These are phyloP conservation scores for Rhagologus leucostigma DNA, from an alignment of 2,113 vertebrate genomes.

Conservation along the genomic window DNA sequence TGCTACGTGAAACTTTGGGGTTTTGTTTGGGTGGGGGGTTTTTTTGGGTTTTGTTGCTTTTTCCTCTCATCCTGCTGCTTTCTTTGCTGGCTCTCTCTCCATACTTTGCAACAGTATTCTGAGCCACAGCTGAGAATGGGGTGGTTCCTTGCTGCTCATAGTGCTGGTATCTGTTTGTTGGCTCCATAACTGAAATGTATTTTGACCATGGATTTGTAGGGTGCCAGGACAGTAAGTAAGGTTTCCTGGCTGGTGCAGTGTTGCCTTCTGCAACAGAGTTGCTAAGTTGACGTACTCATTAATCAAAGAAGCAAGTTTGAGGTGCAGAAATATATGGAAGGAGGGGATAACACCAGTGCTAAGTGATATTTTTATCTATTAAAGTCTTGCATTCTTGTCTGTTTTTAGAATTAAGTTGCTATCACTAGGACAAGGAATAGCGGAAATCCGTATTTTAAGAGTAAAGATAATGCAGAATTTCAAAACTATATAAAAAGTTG, in stretches of 20 bases:
- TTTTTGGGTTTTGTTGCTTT: neutral
- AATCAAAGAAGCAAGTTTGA: neutral
- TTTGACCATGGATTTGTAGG: neutral
- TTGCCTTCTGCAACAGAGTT: neutral
- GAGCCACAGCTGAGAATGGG: neutral
- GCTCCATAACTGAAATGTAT: neutral
- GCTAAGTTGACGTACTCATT: neutral
- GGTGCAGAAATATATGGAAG: neutral
- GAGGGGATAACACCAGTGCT: neutral
- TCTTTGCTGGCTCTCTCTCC: neutral
- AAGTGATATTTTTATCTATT: neutral
- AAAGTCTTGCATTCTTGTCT: neutral
- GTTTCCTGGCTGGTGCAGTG: neutral
- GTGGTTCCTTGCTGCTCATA: neutral
- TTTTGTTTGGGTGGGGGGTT: neutral
- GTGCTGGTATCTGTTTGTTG: neutral
- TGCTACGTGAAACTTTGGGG: neutral
- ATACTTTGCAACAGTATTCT: neutral
- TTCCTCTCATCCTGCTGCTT: neutral
- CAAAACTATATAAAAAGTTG: neutral
- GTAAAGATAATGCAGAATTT: neutral
- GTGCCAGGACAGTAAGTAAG: neutral
- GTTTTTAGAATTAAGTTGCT: neutral
- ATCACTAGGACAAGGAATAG: neutral
- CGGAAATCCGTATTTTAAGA: neutral